Evolutionary conservation across 1,140 invertebrate genomes (phyloP).

Genomic region (Trypoxylus dichotomus): DNA sequence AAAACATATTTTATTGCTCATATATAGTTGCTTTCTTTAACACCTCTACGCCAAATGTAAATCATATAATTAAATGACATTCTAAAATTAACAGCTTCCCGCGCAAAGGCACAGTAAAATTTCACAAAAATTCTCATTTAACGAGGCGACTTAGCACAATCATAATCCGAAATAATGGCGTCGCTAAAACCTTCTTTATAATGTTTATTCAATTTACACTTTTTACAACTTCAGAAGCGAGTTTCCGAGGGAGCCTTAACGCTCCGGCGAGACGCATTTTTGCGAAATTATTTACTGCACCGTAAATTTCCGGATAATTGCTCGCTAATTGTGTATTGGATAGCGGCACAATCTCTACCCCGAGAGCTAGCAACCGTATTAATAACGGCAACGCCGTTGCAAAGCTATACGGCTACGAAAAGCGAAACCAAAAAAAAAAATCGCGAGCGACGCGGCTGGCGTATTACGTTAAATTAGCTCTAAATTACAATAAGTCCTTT

Average conservation of each 20-base stretch:
- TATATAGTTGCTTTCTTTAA: not conserved
- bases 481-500: constrained; percentile 27
- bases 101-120: not conserved
- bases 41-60: not conserved
- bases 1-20: too few relatives aligned
- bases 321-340: constrained; percentile 18
- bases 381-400: not conserved
- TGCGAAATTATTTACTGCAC: constrained; percentile 8
- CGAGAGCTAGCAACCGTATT: not conserved
- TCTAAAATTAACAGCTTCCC: not conserved
- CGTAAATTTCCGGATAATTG: constrained; percentile 24
- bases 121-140: not conserved
- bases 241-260: not conserved
- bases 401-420: not conserved
- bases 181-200: constrained; percentile 16
- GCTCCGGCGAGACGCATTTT: constrained; percentile 1
- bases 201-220: constrained; percentile 21
- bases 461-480: constrained; percentile 3
- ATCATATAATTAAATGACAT: not conserved
- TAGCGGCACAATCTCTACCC: constrained; percentile 11
- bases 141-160: constrained; percentile 2
- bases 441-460: not conserved
- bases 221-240: constrained; percentile 15
- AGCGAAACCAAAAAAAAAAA: not conserved
- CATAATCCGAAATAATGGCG: constrained; percentile 10